Evolutionary conservation across 2,113 vertebrate species (phyloP).

Genomic region (Peromyscus leucopus): DNA sequence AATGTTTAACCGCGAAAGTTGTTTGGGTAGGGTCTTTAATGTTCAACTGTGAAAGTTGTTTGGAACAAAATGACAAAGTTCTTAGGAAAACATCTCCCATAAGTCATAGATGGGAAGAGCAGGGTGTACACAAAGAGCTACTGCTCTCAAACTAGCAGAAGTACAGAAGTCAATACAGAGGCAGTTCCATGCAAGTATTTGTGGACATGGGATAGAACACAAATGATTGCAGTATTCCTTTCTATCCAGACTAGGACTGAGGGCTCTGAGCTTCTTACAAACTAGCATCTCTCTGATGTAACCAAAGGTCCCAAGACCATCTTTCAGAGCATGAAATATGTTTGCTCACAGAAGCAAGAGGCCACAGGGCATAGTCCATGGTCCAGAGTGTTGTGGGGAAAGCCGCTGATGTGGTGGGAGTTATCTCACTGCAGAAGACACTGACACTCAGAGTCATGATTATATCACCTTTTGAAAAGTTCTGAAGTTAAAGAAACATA

Average conservation of each 20-base stretch:
- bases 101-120: neutral
- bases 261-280: neutral
- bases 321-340: neutral
- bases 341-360: accelerated
- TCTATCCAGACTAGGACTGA: no score
- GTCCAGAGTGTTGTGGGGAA: accelerated
- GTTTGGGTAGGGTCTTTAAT: neutral
- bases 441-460: accelerated
- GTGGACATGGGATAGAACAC: no score
- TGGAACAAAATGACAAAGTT: neutral
- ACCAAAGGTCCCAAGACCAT: accelerated
- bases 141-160: neutral
- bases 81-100: neutral
- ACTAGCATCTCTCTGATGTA: accelerated
- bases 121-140: neutral
- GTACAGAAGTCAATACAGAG: neutral
- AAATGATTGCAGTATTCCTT: neutral
- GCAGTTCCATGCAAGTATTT: neutral
- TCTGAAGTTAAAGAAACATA: neutral
- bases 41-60: neutral
- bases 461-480: no score
- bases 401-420: accelerated
- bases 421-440: neutral
- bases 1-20: neutral
- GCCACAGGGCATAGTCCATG: accelerated